Evolutionary conservation across 2,888 invertebrate genomes (phyloP), one percentile per base, ranked within the genome.

Genomic region (Cantharis lateralis): DNA sequence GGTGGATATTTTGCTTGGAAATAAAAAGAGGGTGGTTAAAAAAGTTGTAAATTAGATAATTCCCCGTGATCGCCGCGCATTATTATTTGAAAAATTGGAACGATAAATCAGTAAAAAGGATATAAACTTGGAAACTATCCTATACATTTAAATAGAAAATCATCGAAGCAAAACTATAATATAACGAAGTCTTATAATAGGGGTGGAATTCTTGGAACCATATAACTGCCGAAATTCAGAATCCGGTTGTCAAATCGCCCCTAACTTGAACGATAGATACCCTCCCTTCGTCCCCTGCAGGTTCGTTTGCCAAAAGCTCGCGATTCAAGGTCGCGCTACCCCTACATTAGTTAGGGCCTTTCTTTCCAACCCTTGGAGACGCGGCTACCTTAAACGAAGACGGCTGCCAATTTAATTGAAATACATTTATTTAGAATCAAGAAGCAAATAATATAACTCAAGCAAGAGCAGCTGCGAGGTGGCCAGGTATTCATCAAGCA

Each of bases 271-370:
- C 79, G 76, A 76, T 74, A 68, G 66, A 71, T 73, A 63, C 74
- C 77, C 80, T 77, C 77, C 68, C 71, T 24, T 75, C 82, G 82
- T 82, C 81, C 82, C 80, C 76, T 77, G 66, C 75, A 74, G 75
- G 72, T 72, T 71, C 70, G 71, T 75, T 76, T 77, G 77, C 72
- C 75, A 75, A 78, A 78, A 75, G 76, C 81, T 79, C 82, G 81
- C 84, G 84, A 86, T 86, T 86, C 87, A 87, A 87, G 87, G 87
- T 86, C 86, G 82, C 83, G 84, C 84, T 86, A 86, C 87, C 87
- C 86, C 86, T 86, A 84, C 85, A 81, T 82, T 77, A 77, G 78
- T 74, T 77, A 75, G 74, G 76, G 74, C 74, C 77, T 76, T 79
- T 74, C 71, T 79, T 62, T 72, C 75, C 73, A 28, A 62, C 72